Base-by-base conservation (phyloP, 64 coral and sea anemone genomes). In the Pocillopora verrucosa region DNA sequence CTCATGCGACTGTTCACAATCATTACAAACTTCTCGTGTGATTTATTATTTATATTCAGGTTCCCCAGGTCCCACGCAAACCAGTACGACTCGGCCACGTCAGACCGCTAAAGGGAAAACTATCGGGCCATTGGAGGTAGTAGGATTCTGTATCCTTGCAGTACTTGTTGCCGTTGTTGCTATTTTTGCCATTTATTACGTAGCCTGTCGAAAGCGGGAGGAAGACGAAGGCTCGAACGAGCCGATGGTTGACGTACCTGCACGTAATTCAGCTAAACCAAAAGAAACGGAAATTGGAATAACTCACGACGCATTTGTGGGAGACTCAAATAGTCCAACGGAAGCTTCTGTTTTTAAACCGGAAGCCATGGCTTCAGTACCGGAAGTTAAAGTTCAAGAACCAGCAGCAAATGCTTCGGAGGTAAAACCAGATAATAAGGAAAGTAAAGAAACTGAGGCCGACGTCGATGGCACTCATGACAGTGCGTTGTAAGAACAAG, bases 401-500 rank as follows among this genome's bases (percentile, higher is more conserved):
- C 41, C 41, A 51, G 7, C 41, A 51, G n/a, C 12, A 16, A 22
- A 11, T 24, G 10, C 10, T 25, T 24, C 22, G 19, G 67, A 70
- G 67, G 80, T 17, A 9, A 51, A 9, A 9, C 11, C 36, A 16
- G 65, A n/a, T 16, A n/a, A 20, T 10, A 85, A 26, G 64, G 15
- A 58, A 85, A 65, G 72, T 14, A 65, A 11, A 10, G 36, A 58
- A 85, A 34, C 59, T 60, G 36, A 10, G 10, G 34, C 38, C 4
- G 65, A 83, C 26, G 80, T 2, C 14, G 80, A 61, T 5, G 38
- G 38, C 11, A 0, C 19, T 38, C 63, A 58, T 56, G 82, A 85
- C 22, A 85, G 64, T 85, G 82, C 82, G 4, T 72, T 85, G 36
- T 85, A 72, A 79, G 11, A 56, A 79, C 20, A 79, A 13, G 11